Conservation (phyloP, 2,113 vertebrate genomes). For the Astur gentilis region DNA sequence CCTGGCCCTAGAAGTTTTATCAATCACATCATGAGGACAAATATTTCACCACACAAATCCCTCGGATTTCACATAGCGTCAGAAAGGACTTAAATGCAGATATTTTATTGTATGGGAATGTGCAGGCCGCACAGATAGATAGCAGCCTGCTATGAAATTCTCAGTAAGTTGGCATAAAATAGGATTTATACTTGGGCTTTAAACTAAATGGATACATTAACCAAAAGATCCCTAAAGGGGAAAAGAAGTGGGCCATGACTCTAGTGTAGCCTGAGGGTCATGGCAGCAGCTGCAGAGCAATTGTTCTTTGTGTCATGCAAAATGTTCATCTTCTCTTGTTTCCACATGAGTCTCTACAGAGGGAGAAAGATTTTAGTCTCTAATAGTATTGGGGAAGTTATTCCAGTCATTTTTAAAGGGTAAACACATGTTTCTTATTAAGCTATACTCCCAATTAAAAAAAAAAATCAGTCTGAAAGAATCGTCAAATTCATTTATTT, state of each 20-base stretch:
- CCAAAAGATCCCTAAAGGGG: conserved; percentile 3
- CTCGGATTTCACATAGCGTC: neutral
- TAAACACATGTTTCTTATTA: neutral
- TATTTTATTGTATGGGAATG: neutral
- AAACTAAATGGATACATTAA: conserved; percentile 25
- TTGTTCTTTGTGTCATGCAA: conserved; percentile 5
- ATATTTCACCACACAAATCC: neutral
- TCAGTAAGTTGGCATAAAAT: neutral
- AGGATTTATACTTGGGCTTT: conserved; percentile 30
- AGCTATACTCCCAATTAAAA: neutral
- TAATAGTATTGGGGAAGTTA: neutral
- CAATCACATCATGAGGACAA: neutral
- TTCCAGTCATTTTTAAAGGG: neutral
- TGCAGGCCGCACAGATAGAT: neutral
- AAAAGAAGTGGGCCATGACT: conserved; percentile 20
- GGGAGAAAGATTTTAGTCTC: neutral
- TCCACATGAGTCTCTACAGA: neutral
- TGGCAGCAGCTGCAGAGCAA: conserved; percentile 40
- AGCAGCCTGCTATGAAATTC: neutral
- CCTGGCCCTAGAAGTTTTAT: neutral
- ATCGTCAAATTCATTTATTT: neutral
- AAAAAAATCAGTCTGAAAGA: neutral
- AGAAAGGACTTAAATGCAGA: neutral
- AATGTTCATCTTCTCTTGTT: conserved; percentile 21
- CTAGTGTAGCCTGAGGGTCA: conserved; percentile 2